Base-by-base conservation (phyloP, 2,888 invertebrate species). In the Theretra japonica region DNA sequence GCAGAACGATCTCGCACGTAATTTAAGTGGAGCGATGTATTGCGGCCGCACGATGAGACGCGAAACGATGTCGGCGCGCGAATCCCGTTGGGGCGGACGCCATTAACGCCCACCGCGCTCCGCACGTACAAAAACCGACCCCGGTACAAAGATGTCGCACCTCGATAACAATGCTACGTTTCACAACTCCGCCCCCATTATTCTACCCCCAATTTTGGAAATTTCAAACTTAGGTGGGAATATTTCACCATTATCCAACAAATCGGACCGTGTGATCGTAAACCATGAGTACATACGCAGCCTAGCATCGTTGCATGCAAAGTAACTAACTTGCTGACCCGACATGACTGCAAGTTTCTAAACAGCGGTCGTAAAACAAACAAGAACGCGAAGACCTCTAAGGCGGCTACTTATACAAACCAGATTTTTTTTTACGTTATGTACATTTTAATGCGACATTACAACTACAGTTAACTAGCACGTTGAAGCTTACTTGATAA, bases 21-120 rank as follows among this genome's bases (percentile, higher is more conserved):
- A 86, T 90, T 89, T 88, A 92, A 92, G 90, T 93, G 86, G 92
- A 90, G 91, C 93, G 88, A 92, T 92, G 89, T 90, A 92, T 92
- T 89, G 91, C 92, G 92, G 91, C 88, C 91, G 87, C 88, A 88
- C 89, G 91, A 90, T 92, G 91, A 90, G 92, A 91, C 90, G 90
- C 90, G 89, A 92, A 92, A 91, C 89, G 91, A 91, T 92, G 93
- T 88, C 90, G 89, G 87, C 86, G 88, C 89, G 88, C 86, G 85
- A 89, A 92, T 93, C 91, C 93, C 93, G 93, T 93, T 93, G 91
- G 88, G 88, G 86, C 89, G 91, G 92, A 90, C 92, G 88, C 91
- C 85, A 92, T 92, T 91, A 92, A 91, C 91, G 92, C 92, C 93
- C 92, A 92, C 90, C 86, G 87, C 89, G 89, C 82, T 82, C 88